A percentile compares a stretch with the other conserved stretches of the same genome.
Evolutionary conservation across 2,113 vertebrate species (phyloP).

Genomic region (Istiophorus platypterus): DNA sequence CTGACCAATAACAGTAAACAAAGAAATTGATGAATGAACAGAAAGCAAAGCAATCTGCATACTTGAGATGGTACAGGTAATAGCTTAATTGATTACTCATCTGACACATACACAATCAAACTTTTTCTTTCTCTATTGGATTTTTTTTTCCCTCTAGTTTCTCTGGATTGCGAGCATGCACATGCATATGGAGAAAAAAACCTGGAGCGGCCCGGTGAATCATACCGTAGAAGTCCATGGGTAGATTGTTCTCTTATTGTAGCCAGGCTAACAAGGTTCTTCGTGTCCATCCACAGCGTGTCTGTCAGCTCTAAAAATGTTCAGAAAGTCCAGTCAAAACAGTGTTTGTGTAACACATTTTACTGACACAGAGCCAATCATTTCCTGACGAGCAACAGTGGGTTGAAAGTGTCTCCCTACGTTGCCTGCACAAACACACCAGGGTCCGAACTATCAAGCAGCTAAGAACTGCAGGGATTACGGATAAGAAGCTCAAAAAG

Average conservation of each 20-base stretch:
- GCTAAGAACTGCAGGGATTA: constrained; percentile 8
- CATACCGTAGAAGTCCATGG: too few species aligned
- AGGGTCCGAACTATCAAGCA: constrained; percentile 2
- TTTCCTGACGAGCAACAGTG: constrained; percentile 26
- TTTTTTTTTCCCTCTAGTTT: too few species aligned
- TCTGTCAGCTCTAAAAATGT: background rate
- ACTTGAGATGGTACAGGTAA: background rate
- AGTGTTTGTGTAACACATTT: constrained; percentile 7
- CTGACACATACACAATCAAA: background rate
- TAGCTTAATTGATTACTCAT: background rate
- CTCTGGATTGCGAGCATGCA: too few species aligned
- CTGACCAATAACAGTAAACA: background rate
- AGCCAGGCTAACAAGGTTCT: background rate
- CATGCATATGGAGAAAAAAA: too few species aligned
- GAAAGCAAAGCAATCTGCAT: background rate
- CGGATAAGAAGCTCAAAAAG: constrained; percentile 15
- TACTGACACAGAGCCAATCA: background rate
- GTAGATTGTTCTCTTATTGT: background rate
- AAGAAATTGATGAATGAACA: background rate
- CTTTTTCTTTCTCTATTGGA: too few species aligned
- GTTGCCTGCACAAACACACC: constrained; percentile 5
- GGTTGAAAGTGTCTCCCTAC: constrained; percentile 1
- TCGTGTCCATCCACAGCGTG: background rate
- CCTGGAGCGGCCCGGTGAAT: too few species aligned
- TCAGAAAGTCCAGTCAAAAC: background rate